Conservation (phyloP, 2,888 invertebrate species). For the Pyrocoelia pectoralis region DNA sequence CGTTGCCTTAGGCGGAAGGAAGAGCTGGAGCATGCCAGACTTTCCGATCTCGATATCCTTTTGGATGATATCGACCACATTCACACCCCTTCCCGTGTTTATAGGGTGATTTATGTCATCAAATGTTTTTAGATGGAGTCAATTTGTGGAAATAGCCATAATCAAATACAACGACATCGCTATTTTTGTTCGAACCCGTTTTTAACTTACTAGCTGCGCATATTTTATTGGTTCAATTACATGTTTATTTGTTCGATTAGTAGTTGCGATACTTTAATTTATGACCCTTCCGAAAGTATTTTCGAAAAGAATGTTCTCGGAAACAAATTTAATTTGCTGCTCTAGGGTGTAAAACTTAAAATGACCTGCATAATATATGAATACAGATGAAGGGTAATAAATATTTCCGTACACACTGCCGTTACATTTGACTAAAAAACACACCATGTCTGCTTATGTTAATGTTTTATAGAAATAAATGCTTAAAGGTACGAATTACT, state of each 20-base stretch:
- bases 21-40: conserved; percentile 34
- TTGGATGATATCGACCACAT: conserved; percentile 36
- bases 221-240: conserved; percentile 10
- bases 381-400: too few species aligned
- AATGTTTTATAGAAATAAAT: too few species aligned
- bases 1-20: conserved; percentile 33
- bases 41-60: conserved; percentile 36
- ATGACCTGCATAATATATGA: too few species aligned
- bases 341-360: too few species aligned
- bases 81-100: conserved; percentile 36
- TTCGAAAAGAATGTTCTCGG: too few species aligned
- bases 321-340: too few species aligned
- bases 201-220: conserved; percentile 8
- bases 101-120: conserved; percentile 36
- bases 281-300: background rate
- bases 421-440: too few species aligned
- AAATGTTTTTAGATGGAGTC: conserved; percentile 36
- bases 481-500: too few species aligned
- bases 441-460: too few species aligned
- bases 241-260: conserved; percentile 8
- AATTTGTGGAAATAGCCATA: conserved; percentile 31
- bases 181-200: conserved; percentile 18
- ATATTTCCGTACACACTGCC: too few species aligned
- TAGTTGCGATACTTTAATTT: background rate
- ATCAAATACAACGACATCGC: conserved; percentile 27